Conservation (phyloP, 2,113 vertebrate genomes). For the Heterochromis multidens region DNA sequence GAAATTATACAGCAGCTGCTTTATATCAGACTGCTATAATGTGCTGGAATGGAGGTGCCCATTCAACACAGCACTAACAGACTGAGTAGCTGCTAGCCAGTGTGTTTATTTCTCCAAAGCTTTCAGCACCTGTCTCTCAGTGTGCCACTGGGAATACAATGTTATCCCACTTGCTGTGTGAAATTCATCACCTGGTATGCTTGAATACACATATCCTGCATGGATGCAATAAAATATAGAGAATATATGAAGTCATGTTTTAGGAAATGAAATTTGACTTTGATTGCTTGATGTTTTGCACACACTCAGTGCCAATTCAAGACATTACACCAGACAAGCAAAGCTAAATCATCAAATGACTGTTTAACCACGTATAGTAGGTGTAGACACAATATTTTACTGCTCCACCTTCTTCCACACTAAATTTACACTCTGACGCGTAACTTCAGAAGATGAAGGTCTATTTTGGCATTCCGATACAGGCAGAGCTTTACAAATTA, state of each 20-base stretch:
- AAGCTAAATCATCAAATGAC: background rate
- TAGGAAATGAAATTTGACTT: background rate
- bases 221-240: background rate
- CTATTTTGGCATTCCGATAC: background rate
- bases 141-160: background rate
- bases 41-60: background rate
- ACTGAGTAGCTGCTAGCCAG: background rate
- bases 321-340: background rate
- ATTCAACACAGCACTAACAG: conserved; percentile 12
- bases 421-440: background rate
- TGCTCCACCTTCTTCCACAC: background rate
- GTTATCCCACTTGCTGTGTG: conserved; percentile 35
- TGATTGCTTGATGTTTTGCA: background rate
- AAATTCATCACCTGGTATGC: conserved; percentile 16
- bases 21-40: background rate
- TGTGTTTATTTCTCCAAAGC: background rate
- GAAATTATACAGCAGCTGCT: conserved; percentile 44
- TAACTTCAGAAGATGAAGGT: background rate
- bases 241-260: background rate
- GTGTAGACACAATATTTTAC: conserved; percentile 27
- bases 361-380: background rate
- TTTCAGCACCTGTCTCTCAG: conserved; percentile 34
- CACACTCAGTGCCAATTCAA: fast-evolving
- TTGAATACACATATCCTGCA: conserved; percentile 1
- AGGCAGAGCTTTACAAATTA: fast-evolving